These are phyloP conservation scores for Cryptotis parvus DNA, from an alignment of 2,113 vertebrate genomes.

Conservation along the genomic window DNA sequence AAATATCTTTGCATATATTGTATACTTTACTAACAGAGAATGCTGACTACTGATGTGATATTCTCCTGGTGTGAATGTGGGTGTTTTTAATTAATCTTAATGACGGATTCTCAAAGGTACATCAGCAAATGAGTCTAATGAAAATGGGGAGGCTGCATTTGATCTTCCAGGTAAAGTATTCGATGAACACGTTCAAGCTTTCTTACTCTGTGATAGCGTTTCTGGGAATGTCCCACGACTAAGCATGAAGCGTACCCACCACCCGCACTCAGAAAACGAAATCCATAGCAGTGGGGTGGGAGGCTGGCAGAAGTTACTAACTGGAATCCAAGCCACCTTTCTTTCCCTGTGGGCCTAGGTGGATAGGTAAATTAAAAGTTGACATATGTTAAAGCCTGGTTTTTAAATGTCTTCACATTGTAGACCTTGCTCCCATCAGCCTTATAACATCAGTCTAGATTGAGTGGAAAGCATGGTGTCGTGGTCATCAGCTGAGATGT, in stretches of 20 bases:
- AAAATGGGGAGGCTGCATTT: conserved; percentile 87
- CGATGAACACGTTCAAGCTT: conserved; percentile 71
- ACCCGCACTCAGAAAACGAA: neutral
- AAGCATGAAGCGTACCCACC: neutral
- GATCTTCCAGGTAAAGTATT: conserved; percentile 88
- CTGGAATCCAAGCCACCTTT: neutral
- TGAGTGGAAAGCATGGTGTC: conserved; percentile 1
- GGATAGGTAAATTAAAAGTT: conserved; percentile 8
- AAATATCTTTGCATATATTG: conserved; percentile 83
- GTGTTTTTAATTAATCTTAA: conserved; percentile 90
- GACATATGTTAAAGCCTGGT: neutral
- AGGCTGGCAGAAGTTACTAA: neutral
- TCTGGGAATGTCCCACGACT: conserved; percentile 28
- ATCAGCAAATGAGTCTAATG: conserved; percentile 88
- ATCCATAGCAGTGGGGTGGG: neutral
- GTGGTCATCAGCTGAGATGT: neutral
- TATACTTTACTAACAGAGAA: conserved; percentile 88
- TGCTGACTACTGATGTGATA: conserved; percentile 87
- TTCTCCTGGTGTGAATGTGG: conserved; percentile 88
- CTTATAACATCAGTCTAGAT: neutral
- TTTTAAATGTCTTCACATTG: neutral
- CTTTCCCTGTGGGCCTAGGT: neutral
- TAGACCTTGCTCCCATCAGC: neutral
- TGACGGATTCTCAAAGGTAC: conserved; percentile 90
- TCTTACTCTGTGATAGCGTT: conserved; percentile 74